A percentile compares a stretch with the other conserved stretches of the same genome.
Evolutionary conservation across 2,113 vertebrate genomes (phyloP).

Genomic region (Microcebus lehilahytsara): DNA sequence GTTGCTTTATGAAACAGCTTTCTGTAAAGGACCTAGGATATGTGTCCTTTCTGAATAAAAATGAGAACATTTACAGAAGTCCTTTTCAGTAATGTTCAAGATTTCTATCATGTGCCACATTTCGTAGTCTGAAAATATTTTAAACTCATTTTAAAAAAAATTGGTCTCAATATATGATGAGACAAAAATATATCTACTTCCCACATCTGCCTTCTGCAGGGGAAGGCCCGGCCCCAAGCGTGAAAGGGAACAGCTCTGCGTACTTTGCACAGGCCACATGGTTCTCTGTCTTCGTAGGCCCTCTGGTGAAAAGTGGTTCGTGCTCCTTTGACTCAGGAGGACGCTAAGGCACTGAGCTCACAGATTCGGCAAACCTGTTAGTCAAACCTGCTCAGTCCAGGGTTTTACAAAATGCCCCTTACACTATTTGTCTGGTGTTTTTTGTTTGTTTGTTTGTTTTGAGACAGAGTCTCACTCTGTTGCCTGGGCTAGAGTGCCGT

Average conservation of each 20-base stretch:
- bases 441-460: no score
- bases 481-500: no score
- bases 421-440: no score
- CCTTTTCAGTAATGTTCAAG: background rate
- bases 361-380: background rate
- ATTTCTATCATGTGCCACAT: background rate
- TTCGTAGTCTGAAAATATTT: background rate
- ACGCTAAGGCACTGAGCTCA: background rate
- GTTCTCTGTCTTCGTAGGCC: background rate
- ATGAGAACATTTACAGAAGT: background rate
- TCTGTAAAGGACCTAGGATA: background rate
- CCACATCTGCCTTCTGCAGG: background rate
- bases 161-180: background rate
- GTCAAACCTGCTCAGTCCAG: background rate
- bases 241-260: background rate
- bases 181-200: no score
- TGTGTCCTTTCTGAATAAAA: background rate
- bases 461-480: no score
- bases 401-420: background rate
- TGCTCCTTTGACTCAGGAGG: background rate
- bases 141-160: background rate
- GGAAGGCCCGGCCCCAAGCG: background rate
- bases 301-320: background rate
- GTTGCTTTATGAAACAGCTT: background rate
- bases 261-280: background rate